These are phyloP conservation scores for Conistra vaccinii DNA, from an alignment of 2,888 invertebrate species.

Conservation along the genomic window DNA sequence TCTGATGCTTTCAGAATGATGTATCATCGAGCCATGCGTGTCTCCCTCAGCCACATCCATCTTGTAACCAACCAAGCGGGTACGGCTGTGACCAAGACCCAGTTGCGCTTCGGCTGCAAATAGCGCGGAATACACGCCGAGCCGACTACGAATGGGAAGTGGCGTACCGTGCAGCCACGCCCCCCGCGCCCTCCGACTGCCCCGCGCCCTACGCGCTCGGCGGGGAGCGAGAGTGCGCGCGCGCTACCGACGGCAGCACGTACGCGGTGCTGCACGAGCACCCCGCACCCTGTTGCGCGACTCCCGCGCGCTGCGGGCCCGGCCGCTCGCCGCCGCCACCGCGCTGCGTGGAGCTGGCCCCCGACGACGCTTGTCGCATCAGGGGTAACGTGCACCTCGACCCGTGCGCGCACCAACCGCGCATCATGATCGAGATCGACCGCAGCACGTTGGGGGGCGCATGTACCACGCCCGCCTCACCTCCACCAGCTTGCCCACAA, in stretches of 20 bases:
- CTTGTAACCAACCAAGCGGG: conserved; percentile 49
- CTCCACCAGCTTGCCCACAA: neutral
- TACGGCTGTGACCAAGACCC: conserved; percentile 60
- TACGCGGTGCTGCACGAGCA: conserved; percentile 68
- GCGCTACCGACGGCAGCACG: conserved; percentile 62
- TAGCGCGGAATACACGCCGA: conserved; percentile 65
- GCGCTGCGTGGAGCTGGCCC: conserved; percentile 59
- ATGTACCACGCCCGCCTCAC: neutral
- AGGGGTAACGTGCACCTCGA: conserved; percentile 59
- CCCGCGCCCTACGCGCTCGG: conserved; percentile 62
- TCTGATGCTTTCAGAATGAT: conserved; percentile 18
- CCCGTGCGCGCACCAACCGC: conserved; percentile 78
- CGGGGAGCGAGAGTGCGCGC: conserved; percentile 49
- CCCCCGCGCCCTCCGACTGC: conserved; percentile 39
- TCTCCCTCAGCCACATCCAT: neutral
- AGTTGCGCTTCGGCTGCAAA: conserved; percentile 68
- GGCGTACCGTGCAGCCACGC: conserved; percentile 33
- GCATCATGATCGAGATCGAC: conserved; percentile 73
- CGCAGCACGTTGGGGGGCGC: conserved; percentile 49
- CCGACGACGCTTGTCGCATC: conserved; percentile 69
- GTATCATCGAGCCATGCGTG: neutral
- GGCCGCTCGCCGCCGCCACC: conserved; percentile 66
- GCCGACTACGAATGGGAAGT: conserved; percentile 68
- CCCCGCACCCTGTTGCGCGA: conserved; percentile 10
- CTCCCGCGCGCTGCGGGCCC: conserved; percentile 51